Conservation (phyloP, 2,113 vertebrate genomes). For the Channa argus region DNA sequence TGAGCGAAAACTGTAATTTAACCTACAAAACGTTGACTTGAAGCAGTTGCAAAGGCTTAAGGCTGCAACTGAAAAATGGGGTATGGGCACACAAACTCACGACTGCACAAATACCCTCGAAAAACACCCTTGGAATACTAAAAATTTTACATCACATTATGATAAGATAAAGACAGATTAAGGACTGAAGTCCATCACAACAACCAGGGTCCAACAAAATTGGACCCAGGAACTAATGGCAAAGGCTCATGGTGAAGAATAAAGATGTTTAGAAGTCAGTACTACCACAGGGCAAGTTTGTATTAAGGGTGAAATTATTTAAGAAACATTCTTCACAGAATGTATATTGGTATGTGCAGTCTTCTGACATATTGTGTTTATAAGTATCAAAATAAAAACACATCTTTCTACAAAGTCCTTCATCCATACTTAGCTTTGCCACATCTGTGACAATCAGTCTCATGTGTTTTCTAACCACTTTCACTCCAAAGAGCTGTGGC, state of each 20-base stretch:
- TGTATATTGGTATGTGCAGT: slow-evolving; percentile 14
- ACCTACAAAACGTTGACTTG: slow-evolving; percentile 45
- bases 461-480: slow-evolving; percentile 13
- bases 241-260: background rate
- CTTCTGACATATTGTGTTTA: slow-evolving; percentile 18
- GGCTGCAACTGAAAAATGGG: slow-evolving; percentile 24
- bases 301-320: slow-evolving; percentile 40
- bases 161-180: background rate
- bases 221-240: background rate
- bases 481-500: slow-evolving; percentile 50
- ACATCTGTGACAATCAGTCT: slow-evolving; percentile 17
- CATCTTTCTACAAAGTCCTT: background rate
- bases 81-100: background rate
- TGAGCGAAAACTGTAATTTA: slow-evolving; percentile 45
- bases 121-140: background rate
- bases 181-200: background rate
- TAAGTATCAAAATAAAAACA: background rate
- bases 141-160: background rate
- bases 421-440: background rate
- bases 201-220: slow-evolving; percentile 1
- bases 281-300: background rate
- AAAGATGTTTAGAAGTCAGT: slow-evolving; percentile 7
- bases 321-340: slow-evolving; percentile 37
- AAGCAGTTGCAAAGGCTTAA: slow-evolving; percentile 61
- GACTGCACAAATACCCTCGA: background rate